phyloP scores from a whole-genome alignment of 2,888 invertebrate genomes.

The Cinara cedri region DNA sequence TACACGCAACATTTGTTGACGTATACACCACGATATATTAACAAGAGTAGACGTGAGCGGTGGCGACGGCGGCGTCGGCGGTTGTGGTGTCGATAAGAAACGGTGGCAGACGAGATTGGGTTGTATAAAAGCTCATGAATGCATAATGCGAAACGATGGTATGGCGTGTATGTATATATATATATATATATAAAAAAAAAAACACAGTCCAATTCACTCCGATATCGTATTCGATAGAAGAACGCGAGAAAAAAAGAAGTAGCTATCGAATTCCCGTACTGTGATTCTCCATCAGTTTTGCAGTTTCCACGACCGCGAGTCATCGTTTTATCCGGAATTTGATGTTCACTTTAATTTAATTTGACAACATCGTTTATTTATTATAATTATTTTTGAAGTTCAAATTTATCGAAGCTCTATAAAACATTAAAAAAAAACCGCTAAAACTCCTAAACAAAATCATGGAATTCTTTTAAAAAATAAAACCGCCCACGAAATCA shows the following conservation, averaged over 20 bases:
- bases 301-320: not conserved
- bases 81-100: conserved; percentile 33
- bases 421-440: too few species aligned
- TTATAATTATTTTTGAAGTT: too few species aligned
- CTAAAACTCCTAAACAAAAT: too few species aligned
- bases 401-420: too few species aligned
- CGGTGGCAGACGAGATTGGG: not conserved
- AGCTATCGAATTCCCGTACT: not conserved
- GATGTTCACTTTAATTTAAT: too few species aligned
- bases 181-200: not conserved
- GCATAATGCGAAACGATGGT: conserved; percentile 7
- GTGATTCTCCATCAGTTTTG: not conserved
- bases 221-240: not conserved
- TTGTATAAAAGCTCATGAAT: conserved; percentile 39
- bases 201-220: not conserved
- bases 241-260: not conserved
- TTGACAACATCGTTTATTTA: too few species aligned
- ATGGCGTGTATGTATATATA: not conserved
- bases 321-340: not conserved
- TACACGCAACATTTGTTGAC: conserved; percentile 42
- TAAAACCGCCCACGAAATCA: too few species aligned
- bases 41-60: not conserved
- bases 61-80: not conserved
- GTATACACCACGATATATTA: conserved; percentile 15
- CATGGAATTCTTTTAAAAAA: too few species aligned